phyloP scores from a whole-genome alignment of 2,113 vertebrate genomes.

The Osmerus mordax region DNA sequence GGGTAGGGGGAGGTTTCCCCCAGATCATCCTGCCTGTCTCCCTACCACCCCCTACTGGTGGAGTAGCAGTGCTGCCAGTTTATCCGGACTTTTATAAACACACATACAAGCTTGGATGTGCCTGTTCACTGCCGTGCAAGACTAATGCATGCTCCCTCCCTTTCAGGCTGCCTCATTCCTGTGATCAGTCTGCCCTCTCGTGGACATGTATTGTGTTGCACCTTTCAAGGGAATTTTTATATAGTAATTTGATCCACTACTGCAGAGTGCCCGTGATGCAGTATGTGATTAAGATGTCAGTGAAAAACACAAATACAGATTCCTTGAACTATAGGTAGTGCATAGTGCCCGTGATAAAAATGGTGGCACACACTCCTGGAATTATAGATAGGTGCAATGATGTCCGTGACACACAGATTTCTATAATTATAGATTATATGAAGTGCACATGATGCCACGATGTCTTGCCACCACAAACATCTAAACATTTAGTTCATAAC shows the following conservation, averaged over 20 bases:
- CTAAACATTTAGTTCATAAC: too few species aligned
- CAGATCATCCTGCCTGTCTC: not conserved
- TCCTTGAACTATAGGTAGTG: too few species aligned
- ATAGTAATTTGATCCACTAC: not conserved
- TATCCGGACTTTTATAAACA: not conserved
- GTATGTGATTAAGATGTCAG: not conserved
- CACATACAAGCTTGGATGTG: not conserved
- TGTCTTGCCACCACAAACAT: too few species aligned
- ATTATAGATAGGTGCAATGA: too few species aligned
- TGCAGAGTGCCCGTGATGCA: not conserved
- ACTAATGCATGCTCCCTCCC: not conserved
- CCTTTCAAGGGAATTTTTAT: not conserved
- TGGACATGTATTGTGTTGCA: constrained; percentile 31
- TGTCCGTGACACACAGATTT: too few species aligned
- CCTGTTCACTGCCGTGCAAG: not conserved
- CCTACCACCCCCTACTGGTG: constrained; percentile 34
- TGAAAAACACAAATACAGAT: too few species aligned
- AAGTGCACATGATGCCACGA: too few species aligned
- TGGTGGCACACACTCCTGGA: too few species aligned
- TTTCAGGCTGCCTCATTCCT: constrained; percentile 12
- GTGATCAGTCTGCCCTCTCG: constrained; percentile 55
- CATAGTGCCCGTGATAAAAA: too few species aligned
- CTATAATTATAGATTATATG: too few species aligned
- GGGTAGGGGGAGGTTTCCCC: not conserved
- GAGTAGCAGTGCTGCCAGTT: not conserved